phyloP scores from a whole-genome alignment of 37 sponge, comb jelly and placozoan genomes.

The Halisarca cf. caerulea region DNA sequence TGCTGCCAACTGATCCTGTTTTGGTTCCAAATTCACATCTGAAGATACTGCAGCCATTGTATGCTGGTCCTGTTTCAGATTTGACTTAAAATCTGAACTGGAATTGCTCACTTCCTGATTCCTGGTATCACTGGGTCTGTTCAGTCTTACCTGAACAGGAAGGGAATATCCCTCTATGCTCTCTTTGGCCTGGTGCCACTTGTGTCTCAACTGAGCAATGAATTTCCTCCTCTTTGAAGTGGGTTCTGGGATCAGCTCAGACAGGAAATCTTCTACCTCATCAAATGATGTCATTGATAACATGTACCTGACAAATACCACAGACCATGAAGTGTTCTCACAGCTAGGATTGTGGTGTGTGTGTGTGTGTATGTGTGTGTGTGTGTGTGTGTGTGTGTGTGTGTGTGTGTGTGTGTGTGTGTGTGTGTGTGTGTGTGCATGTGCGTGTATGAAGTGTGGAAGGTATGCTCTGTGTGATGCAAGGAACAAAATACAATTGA shows the following conservation, averaged over 20 bases:
- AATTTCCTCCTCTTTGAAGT: neutral
- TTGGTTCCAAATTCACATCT: no score
- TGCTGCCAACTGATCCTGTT: neutral
- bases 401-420: constrained; percentile 20
- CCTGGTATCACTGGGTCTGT: constrained; percentile 16
- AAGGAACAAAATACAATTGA: no score
- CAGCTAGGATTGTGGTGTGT: no score
- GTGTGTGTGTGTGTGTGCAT: constrained; percentile 2
- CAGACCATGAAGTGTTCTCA: no score
- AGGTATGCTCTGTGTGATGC: no score
- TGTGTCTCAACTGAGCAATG: constrained; percentile 21
- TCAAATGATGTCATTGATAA: constrained; percentile 50
- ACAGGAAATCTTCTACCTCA: constrained; percentile 60
- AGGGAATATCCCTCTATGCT: neutral
- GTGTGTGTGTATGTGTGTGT: no score
- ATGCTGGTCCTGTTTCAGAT: neutral
- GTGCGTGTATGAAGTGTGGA: neutral
- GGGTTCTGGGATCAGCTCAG: constrained; percentile 35
- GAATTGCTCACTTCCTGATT: constrained; percentile 36
- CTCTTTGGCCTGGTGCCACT: constrained; percentile 38
- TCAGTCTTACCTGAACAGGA: neutral
- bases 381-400: constrained; percentile 16
- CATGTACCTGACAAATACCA: constrained; percentile 57
- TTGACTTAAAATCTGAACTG: neutral
- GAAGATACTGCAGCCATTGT: no score